Percentiles rank a stretch among this genome's conserved stretches.
These are phyloP conservation scores for Onychostoma macrolepis DNA, from an alignment of 2,113 vertebrate species.

Conservation along the genomic window DNA sequence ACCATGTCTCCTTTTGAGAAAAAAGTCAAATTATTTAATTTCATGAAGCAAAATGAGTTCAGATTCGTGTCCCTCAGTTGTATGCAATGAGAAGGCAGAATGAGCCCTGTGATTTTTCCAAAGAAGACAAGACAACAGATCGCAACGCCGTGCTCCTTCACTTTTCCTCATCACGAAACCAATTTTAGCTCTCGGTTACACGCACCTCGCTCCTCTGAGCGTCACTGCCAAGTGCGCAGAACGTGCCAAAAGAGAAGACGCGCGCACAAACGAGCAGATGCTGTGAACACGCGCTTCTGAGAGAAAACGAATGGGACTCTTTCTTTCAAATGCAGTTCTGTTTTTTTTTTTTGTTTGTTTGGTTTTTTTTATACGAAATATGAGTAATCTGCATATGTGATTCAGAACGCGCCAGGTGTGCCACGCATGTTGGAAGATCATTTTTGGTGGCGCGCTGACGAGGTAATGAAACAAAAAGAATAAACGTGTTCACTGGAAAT, in stretches of 20 bases:
- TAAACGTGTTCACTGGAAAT: not conserved
- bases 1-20: constrained; percentile 27
- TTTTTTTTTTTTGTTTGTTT: too few species aligned
- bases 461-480: not conserved
- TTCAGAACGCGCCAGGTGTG: constrained; percentile 1
- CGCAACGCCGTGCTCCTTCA: constrained; percentile 13
- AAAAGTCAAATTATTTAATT: not conserved
- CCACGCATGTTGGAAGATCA: not conserved
- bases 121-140: not conserved
- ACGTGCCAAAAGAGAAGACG: constrained; percentile 26
- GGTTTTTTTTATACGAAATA: not conserved
- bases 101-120: not conserved
- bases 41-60: not conserved
- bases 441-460: not conserved
- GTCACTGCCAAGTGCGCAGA: constrained; percentile 33
- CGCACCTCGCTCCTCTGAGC: constrained; percentile 31
- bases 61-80: not conserved
- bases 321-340: not conserved
- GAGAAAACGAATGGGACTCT: not conserved
- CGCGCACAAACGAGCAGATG: constrained; percentile 19
- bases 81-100: not conserved
- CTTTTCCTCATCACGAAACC: constrained; percentile 41
- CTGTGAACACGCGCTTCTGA: not conserved
- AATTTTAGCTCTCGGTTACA: constrained; percentile 38
- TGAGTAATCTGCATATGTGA: not conserved